Evolutionary conservation across 2,797 vertebrate genomes (phyloP), one percentile per base, ranked within the genome.

Genomic region (Coluber constrictor): DNA sequence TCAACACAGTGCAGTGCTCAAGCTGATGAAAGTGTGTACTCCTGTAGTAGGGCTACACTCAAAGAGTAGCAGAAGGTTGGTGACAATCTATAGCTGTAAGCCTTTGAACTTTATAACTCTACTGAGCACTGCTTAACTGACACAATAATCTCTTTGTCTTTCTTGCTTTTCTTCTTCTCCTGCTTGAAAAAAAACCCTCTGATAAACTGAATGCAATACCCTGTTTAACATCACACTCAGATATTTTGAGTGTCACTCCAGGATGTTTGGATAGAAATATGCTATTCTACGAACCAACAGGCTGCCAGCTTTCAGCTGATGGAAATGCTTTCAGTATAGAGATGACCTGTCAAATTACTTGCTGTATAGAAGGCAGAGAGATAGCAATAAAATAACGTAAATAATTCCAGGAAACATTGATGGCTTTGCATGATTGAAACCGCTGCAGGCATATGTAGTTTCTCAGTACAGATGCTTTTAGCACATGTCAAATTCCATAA

Each of bases 181-280:
- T 56, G 89, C 51, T 90, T 90, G 37, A 6, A 56, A 6, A 56
- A 79, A 37, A 63, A 56, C 47, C 70, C 18, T 93, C 90, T 89
- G 86, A 79, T 74, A 93, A 89, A 91, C 63, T 32, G 43, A 61
- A 56, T n/a, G 27, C 87, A 66, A 57, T 88, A 60, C 29, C 87
- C 55, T 90, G 32, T 90, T 90, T 86, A 89, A 27, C 93, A 91
- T 93, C 92, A 86, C 87, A 93, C 56, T 59, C 87, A 93, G 86
- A 86, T 74, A 93, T 91, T 93, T 88, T 89, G 90, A 91, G 70
- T 89, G 51, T 86, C 87, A 59, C 70, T 86, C 70, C 51, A 66
- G 70, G 93, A 86, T 66, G 87, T 86, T 89, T 91, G 70, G 87
- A 86, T 89, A 91, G 89, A 93, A 93, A 93, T 91, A 89, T 66